phyloP scores from a whole-genome alignment of 2,113 vertebrate genomes.

The Neomonachus schauinslandi region DNA sequence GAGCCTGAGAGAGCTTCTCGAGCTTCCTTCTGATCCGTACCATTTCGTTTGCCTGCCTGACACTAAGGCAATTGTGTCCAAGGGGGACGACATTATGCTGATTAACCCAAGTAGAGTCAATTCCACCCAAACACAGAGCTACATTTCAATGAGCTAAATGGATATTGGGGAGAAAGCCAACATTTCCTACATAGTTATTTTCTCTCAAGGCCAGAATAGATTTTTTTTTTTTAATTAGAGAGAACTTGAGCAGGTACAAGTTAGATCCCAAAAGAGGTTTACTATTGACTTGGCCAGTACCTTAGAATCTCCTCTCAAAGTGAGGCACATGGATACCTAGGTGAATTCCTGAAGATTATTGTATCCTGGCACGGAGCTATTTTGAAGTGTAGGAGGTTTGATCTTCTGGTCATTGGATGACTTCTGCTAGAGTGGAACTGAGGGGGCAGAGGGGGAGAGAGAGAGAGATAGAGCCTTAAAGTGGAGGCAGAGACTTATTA shows the following conservation, averaged over 20 bases:
- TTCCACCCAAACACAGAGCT: not conserved
- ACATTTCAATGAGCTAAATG: slow-evolving; percentile 10
- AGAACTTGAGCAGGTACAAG: not conserved
- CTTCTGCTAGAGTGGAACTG: not conserved
- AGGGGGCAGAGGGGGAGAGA: not conserved
- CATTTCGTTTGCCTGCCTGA: not conserved
- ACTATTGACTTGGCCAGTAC: not conserved
- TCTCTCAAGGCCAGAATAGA: not conserved
- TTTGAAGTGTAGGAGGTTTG: not conserved
- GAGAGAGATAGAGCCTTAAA: not conserved
- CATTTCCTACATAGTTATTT: not conserved
- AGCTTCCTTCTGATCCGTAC: not conserved
- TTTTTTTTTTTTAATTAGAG: slow-evolving; percentile 6
- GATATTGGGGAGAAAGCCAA: not conserved
- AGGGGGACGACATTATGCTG: not conserved
- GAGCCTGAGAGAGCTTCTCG: not conserved
- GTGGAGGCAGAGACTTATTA: not conserved
- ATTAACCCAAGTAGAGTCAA: not conserved
- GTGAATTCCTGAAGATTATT: not conserved
- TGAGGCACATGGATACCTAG: not conserved
- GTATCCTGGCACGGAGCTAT: not conserved
- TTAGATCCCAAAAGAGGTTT: not conserved
- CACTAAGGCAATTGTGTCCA: not conserved
- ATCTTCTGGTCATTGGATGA: not conserved
- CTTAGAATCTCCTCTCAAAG: not conserved